phyloP scores from a whole-genome alignment of 2,797 vertebrate species.

The Valencia hispanica region DNA sequence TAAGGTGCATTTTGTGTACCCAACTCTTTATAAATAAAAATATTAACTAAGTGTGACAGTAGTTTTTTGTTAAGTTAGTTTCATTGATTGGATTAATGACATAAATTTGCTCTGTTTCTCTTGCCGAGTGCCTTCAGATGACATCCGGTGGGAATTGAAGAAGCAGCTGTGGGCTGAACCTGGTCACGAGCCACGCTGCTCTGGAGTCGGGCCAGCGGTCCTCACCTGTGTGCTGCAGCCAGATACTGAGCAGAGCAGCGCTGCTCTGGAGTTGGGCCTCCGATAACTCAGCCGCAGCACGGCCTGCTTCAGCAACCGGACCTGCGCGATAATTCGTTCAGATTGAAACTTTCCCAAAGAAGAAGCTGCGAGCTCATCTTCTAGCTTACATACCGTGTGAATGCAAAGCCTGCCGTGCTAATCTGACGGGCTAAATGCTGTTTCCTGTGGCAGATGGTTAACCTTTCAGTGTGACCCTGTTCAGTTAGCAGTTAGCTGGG shows the following conservation, averaged over 20 bases:
- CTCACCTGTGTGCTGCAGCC: not conserved
- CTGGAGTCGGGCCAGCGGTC: not conserved
- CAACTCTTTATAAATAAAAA: not conserved
- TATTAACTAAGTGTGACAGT: not conserved
- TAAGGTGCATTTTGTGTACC: not conserved
- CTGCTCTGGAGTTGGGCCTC: not conserved
- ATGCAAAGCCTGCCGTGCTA: constrained; percentile 26
- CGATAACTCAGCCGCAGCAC: not conserved
- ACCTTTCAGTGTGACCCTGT: constrained; percentile 48
- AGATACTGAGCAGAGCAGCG: not conserved
- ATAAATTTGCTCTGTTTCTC: not conserved
- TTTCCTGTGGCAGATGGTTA: constrained; percentile 43
- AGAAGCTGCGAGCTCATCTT: not conserved
- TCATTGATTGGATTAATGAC: not conserved
- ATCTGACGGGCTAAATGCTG: constrained; percentile 33
- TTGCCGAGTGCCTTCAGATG: not conserved
- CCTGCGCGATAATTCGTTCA: constrained; percentile 21
- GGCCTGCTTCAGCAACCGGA: constrained; percentile 17
- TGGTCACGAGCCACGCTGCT: not conserved
- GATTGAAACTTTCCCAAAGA: constrained; percentile 15
- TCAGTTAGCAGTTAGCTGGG: constrained; percentile 39
- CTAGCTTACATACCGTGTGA: not conserved
- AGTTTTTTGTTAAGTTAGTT: not conserved
- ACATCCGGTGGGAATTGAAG: not conserved
- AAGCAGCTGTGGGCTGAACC: not conserved